Conservation (phyloP, 2,888 invertebrate genomes). For the Drosophila colorata region DNA sequence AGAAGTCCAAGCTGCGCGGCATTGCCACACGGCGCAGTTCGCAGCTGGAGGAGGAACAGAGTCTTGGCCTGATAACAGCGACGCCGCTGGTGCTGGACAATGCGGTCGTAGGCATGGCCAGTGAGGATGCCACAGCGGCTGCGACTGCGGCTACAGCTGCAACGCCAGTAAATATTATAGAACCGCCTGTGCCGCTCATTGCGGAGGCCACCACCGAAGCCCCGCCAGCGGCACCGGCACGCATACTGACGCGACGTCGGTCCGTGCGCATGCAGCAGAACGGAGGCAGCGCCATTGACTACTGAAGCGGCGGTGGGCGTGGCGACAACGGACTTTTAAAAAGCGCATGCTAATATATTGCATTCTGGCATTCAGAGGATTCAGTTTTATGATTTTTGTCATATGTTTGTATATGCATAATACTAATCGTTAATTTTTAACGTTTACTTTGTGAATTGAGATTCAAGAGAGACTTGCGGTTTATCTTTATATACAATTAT, state of each 20-base stretch:
- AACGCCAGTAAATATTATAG: constrained; percentile 25
- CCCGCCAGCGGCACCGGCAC: constrained; percentile 46
- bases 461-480: constrained; percentile 70
- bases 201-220: constrained; percentile 26
- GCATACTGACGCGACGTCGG: constrained; percentile 80
- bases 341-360: constrained; percentile 23
- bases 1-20: constrained; percentile 80
- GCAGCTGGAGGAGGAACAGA: constrained; percentile 66
- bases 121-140: constrained; percentile 59
- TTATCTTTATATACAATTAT: constrained; percentile 36
- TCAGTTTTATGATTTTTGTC: constrained; percentile 31
- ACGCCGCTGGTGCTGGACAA: constrained; percentile 67
- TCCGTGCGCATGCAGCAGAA: constrained; percentile 81
- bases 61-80: constrained; percentile 18
- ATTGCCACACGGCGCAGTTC: constrained; percentile 67
- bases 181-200: constrained; percentile 28
- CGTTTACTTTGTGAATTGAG: constrained; percentile 63
- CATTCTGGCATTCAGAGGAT: constrained; percentile 23
- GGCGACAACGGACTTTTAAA: constrained; percentile 25
- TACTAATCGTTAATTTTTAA: constrained; percentile 45
- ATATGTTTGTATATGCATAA: constrained; percentile 42
- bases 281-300: constrained; percentile 63
- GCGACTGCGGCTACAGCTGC: constrained; percentile 19
- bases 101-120: constrained; percentile 72
- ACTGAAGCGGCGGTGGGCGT: constrained; percentile 36